Evolutionary conservation across 2,113 vertebrate genomes (phyloP).

Genomic region (Catharus bicknelli): DNA sequence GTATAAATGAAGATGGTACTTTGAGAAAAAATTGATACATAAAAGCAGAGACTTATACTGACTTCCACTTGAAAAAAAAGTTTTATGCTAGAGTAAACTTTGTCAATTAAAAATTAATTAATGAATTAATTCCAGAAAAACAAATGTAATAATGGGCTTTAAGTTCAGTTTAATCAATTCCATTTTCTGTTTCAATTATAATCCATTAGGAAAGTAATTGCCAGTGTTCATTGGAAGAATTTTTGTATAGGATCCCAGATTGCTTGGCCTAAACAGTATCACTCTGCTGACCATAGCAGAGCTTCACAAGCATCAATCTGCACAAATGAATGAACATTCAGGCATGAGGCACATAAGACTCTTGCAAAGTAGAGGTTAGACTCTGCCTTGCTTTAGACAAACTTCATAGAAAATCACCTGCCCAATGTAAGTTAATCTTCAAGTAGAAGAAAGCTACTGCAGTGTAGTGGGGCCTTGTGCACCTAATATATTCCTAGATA

Average conservation of each 20-base stretch:
- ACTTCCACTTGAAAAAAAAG: not conserved
- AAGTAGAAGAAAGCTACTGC: not conserved
- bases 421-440: not conserved
- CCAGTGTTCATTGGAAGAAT: not conserved
- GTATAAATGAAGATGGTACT: not conserved
- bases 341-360: not conserved
- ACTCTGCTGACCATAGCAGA: not conserved
- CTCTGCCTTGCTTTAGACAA: not conserved
- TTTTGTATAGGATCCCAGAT: not conserved
- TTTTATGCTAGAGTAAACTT: slow-evolving; percentile 1
- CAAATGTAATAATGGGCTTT: not conserved
- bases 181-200: not conserved
- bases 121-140: slow-evolving; percentile 20
- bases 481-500: not conserved
- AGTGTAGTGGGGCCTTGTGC: not conserved
- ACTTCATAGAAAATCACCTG: not conserved
- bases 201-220: slow-evolving; percentile 34
- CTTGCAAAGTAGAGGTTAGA: not conserved
- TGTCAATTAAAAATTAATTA: slow-evolving; percentile 26
- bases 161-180: slow-evolving; percentile 26
- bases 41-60: not conserved
- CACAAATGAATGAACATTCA: not conserved
- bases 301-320: not conserved
- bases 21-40: not conserved
- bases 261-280: not conserved